Percentiles rank a stretch among this genome's conserved stretches.
Conservation (phyloP, 2,113 vertebrate species). For the Lycaon pictus region DNA sequence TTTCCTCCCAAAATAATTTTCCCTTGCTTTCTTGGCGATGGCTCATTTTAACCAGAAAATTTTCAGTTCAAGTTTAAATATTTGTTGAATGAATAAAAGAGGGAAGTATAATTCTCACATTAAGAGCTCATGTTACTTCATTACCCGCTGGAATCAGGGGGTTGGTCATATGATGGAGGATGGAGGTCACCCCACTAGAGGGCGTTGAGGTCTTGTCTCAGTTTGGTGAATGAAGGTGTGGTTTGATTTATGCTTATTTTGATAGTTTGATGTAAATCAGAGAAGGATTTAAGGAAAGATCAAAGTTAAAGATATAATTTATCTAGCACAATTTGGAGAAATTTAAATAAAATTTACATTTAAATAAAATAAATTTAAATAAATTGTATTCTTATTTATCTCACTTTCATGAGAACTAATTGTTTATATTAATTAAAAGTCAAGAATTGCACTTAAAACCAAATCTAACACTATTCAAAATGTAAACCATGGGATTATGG, state of each 20-base stretch:
- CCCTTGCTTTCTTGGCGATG: not conserved
- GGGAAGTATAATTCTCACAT: not conserved
- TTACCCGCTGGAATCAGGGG: not conserved
- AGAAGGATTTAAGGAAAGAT: not conserved
- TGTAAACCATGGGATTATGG: not conserved
- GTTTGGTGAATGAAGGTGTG: not conserved
- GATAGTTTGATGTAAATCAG: not conserved
- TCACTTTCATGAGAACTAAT: not conserved
- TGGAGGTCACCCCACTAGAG: slow-evolving; percentile 65
- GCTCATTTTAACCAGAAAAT: not conserved
- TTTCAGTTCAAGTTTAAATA: not conserved
- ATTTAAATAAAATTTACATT: not conserved
- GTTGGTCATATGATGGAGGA: not conserved
- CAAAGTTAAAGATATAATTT: not conserved
- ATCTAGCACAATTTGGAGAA: not conserved
- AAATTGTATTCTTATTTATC: not conserved
- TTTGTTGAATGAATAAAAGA: not conserved
- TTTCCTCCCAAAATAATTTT: not conserved
- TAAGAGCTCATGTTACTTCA: not conserved
- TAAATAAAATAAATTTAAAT: not conserved
- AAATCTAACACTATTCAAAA: not conserved
- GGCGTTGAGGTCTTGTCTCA: slow-evolving; percentile 62
- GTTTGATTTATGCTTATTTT: not conserved
- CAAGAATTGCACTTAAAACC: not conserved
- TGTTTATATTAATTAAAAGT: slow-evolving; percentile 7